phyloP scores from a whole-genome alignment of 2,797 vertebrate species.

The Podarcis lilfordi region DNA sequence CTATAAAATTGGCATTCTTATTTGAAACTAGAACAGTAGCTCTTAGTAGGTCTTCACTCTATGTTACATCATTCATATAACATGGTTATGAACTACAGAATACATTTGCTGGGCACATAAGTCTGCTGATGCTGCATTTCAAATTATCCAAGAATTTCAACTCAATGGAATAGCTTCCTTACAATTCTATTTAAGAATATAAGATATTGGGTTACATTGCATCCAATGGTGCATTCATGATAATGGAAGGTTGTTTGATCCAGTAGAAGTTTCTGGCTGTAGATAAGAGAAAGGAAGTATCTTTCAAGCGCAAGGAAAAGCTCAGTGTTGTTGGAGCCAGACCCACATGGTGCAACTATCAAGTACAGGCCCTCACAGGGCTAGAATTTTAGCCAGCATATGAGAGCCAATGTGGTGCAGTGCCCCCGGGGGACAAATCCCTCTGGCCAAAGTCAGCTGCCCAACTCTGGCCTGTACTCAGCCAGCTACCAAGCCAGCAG shows the following conservation, averaged over 20 bases:
- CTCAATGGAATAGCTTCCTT: background rate
- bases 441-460: background rate
- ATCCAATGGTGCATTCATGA: too few relatives aligned
- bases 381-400: background rate
- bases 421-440: background rate
- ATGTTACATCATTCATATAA: background rate
- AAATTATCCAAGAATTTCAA: background rate
- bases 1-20: background rate
- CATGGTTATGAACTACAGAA: background rate
- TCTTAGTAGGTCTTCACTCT: background rate
- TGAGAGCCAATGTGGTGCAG: background rate
- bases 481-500: too few relatives aligned
- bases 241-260: too few relatives aligned
- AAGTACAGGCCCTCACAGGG: background rate
- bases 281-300: too few relatives aligned
- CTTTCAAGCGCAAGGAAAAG: background rate
- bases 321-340: background rate
- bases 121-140: background rate
- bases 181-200: background rate
- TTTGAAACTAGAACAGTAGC: background rate
- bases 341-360: background rate
- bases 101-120: background rate
- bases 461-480: background rate
- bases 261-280: too few relatives aligned
- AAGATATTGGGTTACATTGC: too few relatives aligned